A percentile compares a stretch with the other conserved stretches of the same genome.
Conservation (phyloP, 1,140 invertebrate species). For the Leptopilina clavipes region DNA sequence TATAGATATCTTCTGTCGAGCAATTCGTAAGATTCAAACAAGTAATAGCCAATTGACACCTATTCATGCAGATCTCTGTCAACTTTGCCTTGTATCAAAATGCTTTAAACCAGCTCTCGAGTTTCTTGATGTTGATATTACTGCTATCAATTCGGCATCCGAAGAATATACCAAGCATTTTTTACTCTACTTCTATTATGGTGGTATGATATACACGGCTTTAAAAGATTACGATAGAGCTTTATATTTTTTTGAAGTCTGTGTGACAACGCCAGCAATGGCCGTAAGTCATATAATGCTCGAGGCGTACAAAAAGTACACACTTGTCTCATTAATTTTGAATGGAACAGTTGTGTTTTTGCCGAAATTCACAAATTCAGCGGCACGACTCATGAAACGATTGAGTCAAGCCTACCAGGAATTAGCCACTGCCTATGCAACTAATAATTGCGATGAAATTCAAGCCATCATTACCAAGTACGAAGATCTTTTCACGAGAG, state of each 20-base stretch:
- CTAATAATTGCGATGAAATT: conserved; percentile 85
- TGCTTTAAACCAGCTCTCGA: conserved; percentile 93
- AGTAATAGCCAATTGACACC: conserved; percentile 93
- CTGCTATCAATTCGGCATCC: conserved; percentile 89
- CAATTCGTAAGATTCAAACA: conserved; percentile 92
- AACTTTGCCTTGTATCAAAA: conserved; percentile 92
- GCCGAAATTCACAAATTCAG: conserved; percentile 94
- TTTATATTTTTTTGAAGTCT: conserved; percentile 96
- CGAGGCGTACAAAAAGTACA: conserved; percentile 97
- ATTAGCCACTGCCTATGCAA: conserved; percentile 86
- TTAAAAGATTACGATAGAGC: conserved; percentile 94
- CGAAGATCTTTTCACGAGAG: conserved; percentile 87
- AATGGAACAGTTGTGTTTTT: conserved; percentile 88
- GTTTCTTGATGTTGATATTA: conserved; percentile 93
- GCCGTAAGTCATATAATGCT: conserved; percentile 97
- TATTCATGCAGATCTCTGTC: conserved; percentile 94
- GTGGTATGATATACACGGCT: conserved; percentile 96
- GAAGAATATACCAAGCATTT: conserved; percentile 93
- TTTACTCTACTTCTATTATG: conserved; percentile 96
- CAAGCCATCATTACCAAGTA: conserved; percentile 84
- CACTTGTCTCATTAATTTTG: conserved; percentile 92
- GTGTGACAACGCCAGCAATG: conserved; percentile 92
- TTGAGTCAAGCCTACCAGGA: conserved; percentile 94
- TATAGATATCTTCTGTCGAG: conserved; percentile 87
- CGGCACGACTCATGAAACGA: conserved; percentile 93